Conservation (phyloP, 2,888 invertebrate genomes). For the Timema cristinae region DNA sequence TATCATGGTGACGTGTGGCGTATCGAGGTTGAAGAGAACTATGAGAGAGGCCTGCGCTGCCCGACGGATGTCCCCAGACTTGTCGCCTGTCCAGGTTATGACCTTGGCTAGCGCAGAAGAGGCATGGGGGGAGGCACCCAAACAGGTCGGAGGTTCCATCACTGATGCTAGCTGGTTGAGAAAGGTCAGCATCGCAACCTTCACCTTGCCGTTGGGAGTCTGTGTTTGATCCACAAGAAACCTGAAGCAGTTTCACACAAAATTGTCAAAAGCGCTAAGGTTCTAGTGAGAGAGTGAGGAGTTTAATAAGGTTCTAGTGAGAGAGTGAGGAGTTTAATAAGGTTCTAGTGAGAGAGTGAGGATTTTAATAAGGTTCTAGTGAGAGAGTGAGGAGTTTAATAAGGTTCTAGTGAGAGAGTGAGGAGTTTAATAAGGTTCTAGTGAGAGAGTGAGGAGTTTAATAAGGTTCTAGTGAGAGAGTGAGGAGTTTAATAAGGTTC, state of each 20-base stretch:
- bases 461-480: too few relatives aligned
- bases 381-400: too few relatives aligned
- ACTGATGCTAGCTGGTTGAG: constrained; percentile 55
- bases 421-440: too few relatives aligned
- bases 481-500: too few relatives aligned
- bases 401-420: too few relatives aligned
- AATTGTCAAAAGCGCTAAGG: too few relatives aligned
- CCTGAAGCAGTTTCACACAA: constrained; percentile 35
- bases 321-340: too few relatives aligned
- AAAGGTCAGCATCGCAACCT: constrained; percentile 71
- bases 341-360: too few relatives aligned
- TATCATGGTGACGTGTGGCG: constrained; percentile 81
- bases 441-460: too few relatives aligned
- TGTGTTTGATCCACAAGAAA: constrained; percentile 91
- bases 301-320: too few relatives aligned
- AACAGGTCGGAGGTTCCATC: constrained; percentile 37
- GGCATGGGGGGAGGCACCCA: constrained; percentile 29
- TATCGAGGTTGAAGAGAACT: constrained; percentile 85
- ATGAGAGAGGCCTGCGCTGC: constrained; percentile 65
- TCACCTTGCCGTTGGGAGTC: constrained; percentile 81
- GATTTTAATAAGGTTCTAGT: too few relatives aligned
- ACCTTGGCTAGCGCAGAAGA: constrained; percentile 71
- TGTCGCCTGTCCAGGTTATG: constrained; percentile 66
- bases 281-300: too few relatives aligned
- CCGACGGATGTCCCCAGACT: constrained; percentile 62